Conservation (phyloP, 2,797 vertebrate species). For the Chrysocyon brachyurus region DNA sequence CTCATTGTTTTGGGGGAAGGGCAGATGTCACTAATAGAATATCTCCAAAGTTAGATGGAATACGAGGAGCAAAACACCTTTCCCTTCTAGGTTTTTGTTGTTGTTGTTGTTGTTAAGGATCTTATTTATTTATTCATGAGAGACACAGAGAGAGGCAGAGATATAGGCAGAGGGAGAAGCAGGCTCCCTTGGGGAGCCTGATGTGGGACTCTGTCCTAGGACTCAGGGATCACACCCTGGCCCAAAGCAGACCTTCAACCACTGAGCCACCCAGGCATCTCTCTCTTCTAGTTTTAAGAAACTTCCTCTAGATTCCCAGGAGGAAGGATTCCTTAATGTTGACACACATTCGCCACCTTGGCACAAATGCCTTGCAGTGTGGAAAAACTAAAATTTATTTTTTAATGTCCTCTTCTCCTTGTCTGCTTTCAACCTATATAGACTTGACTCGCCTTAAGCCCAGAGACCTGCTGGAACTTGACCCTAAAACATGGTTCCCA, state of each 20-base stretch:
- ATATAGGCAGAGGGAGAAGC: too few relatives aligned
- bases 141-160: too few relatives aligned
- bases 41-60: not conserved
- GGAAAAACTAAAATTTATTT: not conserved
- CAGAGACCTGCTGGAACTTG: not conserved
- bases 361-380: not conserved
- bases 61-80: not conserved
- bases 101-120: too few relatives aligned
- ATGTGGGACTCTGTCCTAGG: too few relatives aligned
- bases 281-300: not conserved
- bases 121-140: too few relatives aligned
- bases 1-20: not conserved
- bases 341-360: not conserved
- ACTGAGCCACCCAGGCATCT: not conserved
- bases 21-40: not conserved
- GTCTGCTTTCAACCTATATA: not conserved
- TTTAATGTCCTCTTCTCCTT: not conserved
- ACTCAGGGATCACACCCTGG: too few relatives aligned
- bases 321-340: not conserved
- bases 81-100: not conserved
- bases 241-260: too few relatives aligned
- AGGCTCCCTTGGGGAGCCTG: too few relatives aligned
- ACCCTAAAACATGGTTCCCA: not conserved
- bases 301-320: not conserved
- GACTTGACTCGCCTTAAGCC: not conserved